Conservation (phyloP, 2,113 vertebrate genomes). For the Chaetops frenatus region DNA sequence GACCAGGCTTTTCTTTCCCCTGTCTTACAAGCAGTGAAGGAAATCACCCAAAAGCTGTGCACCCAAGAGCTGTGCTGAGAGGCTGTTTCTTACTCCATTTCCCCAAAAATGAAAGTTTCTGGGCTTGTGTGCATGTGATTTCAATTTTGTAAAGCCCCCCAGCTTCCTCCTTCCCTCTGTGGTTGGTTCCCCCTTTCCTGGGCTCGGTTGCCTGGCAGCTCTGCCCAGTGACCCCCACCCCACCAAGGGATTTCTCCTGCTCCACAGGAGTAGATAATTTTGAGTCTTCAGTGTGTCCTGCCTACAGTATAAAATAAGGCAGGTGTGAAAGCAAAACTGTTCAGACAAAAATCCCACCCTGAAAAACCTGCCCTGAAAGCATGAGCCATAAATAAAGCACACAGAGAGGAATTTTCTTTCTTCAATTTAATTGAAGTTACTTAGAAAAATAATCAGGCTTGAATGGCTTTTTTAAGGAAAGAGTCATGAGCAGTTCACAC, state of each 20-base stretch:
- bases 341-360: background rate
- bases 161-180: rapidly evolving
- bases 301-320: background rate
- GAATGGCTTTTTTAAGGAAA: conserved; percentile 76
- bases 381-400: conserved; percentile 51
- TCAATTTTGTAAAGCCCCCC: background rate
- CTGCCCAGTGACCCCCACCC: background rate
- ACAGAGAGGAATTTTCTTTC: conserved; percentile 60
- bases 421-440: conserved; percentile 82
- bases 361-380: background rate
- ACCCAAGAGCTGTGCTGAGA: background rate
- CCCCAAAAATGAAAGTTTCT: background rate
- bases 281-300: background rate
- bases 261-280: background rate
- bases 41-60: background rate
- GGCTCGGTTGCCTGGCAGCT: rapidly evolving
- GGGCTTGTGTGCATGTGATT: background rate
- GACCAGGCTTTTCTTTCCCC: rapidly evolving
- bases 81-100: background rate
- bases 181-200: too few relatives aligned
- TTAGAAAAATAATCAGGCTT: conserved; percentile 84
- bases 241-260: background rate
- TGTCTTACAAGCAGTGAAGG: background rate
- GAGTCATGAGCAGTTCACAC: conserved; percentile 70
- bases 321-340: background rate